Conservation (phyloP, 1,140 invertebrate species). For the Penaeus chinensis region DNA sequence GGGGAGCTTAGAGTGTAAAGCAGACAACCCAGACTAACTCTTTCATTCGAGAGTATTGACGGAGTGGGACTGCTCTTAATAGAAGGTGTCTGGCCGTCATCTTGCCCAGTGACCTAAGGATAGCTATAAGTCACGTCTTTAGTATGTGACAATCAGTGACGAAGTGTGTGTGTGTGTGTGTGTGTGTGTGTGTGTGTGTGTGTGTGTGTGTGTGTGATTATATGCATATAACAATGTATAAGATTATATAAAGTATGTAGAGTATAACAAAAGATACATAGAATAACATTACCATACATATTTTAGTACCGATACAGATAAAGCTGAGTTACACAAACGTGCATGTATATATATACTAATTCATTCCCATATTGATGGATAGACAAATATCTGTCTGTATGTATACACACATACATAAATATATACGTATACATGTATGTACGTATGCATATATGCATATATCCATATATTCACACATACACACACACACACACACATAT, state of each 20-base stretch:
- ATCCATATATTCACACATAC: constrained; percentile 23
- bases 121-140: too few relatives aligned
- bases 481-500: constrained; percentile 26
- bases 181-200: too few relatives aligned
- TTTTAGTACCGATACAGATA: not conserved
- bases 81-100: too few relatives aligned
- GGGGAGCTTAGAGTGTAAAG: too few relatives aligned
- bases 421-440: constrained; percentile 3
- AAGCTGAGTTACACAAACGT: not conserved
- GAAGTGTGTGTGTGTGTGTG: not conserved
- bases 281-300: not conserved
- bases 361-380: not conserved
- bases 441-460: constrained; percentile 12
- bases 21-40: too few relatives aligned
- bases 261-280: too few relatives aligned
- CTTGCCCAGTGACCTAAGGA: too few relatives aligned
- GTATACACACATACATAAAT: not conserved
- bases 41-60: too few relatives aligned
- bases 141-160: not conserved
- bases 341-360: not conserved
- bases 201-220: too few relatives aligned
- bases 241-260: too few relatives aligned
- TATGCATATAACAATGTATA: too few relatives aligned
- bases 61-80: too few relatives aligned
- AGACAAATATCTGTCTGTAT: not conserved